Conservation (phyloP, 2,797 vertebrate genomes). For the Sphaeramia orbicularis region DNA sequence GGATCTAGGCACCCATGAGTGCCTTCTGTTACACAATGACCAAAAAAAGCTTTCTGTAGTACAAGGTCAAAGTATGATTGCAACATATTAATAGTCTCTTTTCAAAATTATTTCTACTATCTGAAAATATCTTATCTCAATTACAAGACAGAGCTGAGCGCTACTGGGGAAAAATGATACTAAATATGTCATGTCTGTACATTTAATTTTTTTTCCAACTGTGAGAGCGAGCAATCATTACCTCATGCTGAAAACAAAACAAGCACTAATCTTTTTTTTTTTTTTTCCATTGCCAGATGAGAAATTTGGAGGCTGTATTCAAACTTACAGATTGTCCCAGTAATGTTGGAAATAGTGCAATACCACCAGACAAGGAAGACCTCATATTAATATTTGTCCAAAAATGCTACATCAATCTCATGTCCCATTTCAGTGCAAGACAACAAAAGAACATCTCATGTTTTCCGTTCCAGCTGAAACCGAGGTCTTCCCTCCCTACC, state of each 20-base stretch:
- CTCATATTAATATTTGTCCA: slow-evolving; percentile 75
- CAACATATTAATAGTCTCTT: slow-evolving; percentile 34
- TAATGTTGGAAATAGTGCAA: slow-evolving; percentile 91
- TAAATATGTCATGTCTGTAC: slow-evolving; percentile 22
- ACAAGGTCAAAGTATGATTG: slow-evolving; percentile 29
- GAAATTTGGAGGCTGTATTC: slow-evolving; percentile 66
- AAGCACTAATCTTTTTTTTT: not conserved
- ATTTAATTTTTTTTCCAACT: slow-evolving; percentile 16
- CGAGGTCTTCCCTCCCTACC: slow-evolving; percentile 78
- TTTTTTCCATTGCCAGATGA: slow-evolving; percentile 34
- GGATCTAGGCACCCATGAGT: slow-evolving; percentile 47
- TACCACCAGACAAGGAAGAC: slow-evolving; percentile 92
- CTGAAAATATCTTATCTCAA: slow-evolving; percentile 36
- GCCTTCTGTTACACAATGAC: slow-evolving; percentile 32
- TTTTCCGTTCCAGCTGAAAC: slow-evolving; percentile 68
- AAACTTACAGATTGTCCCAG: slow-evolving; percentile 85
- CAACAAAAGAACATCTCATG: slow-evolving; percentile 35
- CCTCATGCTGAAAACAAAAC: slow-evolving; percentile 4
- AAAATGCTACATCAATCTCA: slow-evolving; percentile 80
- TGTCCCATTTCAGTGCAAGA: slow-evolving; percentile 83
- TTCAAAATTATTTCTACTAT: slow-evolving; percentile 36
- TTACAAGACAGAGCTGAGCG: slow-evolving; percentile 12
- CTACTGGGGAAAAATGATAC: slow-evolving; percentile 35
- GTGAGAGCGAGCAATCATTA: slow-evolving; percentile 19
- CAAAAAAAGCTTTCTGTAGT: slow-evolving; percentile 29